Evolutionary conservation across 2,888 invertebrate species (phyloP), one percentile per base, ranked within the genome.

Genomic region (Callyntrura sp.): DNA sequence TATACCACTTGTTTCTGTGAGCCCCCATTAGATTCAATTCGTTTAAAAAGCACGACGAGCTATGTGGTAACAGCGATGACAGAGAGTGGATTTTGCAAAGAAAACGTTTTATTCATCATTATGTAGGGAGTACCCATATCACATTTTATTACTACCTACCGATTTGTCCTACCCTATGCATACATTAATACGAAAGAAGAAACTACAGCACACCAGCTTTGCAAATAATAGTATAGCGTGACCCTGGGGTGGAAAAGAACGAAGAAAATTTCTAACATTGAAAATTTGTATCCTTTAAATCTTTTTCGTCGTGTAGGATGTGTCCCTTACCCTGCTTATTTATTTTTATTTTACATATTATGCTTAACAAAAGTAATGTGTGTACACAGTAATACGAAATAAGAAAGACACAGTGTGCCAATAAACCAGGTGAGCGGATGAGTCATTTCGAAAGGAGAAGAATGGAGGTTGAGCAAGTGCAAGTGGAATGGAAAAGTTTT

Each of bases 341-440:
- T 84, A 68, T 65, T 14, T 35, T 35, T 51, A n/a, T 51, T 51
- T 51, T 65, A 28, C 28, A 65, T 14, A 28, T 12, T 65, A 28
- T n/a, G 28, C 65, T 35, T 35, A 35, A 2, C 35, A 4, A 35
- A 35, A 35, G 35, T 35, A 35, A 35, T 6, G 35, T 4, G 35
- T 35, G 35, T 35, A 35, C 60, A 57, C 25, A 23, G 6, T 60
- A 43, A 6, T 35, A 35, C 6, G 35, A 35, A 35, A 35, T 6
- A 35, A 4, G 35, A 35, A 35, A 35, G 35, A 35, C 35, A 35
- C 20, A 85, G 14, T 85, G 35, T 85, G 85, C 76, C 76, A 85
- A 85, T 85, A 85, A 85, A 85, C 85, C 85, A 85, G 76, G 76
- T 85, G 85, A 85, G 48, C 25, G 60, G 76, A 78, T 85, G 76